Evolutionary conservation across 2,113 vertebrate genomes (phyloP).

Genomic region (Apus apus): DNA sequence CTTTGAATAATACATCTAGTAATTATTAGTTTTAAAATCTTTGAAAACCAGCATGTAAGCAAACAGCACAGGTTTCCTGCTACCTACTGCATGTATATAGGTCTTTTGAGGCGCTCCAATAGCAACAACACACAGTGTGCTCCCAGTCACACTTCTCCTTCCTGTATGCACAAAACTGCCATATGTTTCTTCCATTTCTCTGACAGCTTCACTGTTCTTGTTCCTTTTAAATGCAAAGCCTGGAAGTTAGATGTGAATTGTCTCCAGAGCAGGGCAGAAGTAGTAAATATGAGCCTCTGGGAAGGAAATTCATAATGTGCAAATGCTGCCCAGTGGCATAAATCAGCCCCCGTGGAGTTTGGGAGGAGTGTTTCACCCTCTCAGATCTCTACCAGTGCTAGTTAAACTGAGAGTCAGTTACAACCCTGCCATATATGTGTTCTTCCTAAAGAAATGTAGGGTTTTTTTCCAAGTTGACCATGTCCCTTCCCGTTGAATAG

Average conservation of each 20-base stretch:
- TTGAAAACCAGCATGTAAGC: background rate
- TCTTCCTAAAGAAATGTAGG: background rate
- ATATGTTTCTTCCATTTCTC: constrained; percentile 32
- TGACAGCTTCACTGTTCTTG: background rate
- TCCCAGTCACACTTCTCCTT: constrained; percentile 16
- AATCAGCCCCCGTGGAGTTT: background rate
- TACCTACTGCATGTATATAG: background rate
- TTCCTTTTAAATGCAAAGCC: constrained; percentile 6
- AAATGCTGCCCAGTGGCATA: constrained; percentile 35
- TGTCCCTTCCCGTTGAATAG: background rate
- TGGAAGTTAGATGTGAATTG: background rate
- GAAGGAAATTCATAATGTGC: background rate
- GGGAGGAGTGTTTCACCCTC: background rate
- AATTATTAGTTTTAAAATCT: background rate
- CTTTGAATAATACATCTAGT: background rate
- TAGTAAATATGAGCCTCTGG: background rate
- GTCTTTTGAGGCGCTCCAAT: background rate
- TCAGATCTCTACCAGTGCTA: background rate
- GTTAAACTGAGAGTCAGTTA: background rate
- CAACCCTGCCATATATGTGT: background rate
- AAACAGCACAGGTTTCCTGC: background rate
- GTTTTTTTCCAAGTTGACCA: background rate
- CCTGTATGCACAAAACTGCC: background rate
- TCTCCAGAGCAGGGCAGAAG: background rate
- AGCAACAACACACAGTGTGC: background rate